Base-by-base conservation (phyloP, 1,140 invertebrate genomes). In the Hydropsyche tenuis region DNA sequence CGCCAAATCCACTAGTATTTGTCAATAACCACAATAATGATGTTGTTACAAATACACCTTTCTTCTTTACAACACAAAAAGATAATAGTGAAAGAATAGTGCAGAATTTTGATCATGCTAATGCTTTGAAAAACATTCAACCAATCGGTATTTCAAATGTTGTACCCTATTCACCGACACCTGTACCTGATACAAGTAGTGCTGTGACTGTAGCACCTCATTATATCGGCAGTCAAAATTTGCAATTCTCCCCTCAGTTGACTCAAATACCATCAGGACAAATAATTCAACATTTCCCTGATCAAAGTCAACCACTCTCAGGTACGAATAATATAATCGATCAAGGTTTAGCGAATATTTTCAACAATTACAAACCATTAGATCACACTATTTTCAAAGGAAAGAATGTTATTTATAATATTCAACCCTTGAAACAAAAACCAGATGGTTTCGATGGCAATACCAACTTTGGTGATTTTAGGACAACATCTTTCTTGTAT, bases 91-190 rank as follows among this genome's bases (percentile, higher is more conserved):
- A 45, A 18, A 73, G 73, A 68, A 43, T 73, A 23, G 18, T 77
- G 0, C 76, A 74, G 60, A 73, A 45, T 43, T 85, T 85, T 78
- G 85, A 86, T 76, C 84, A 86, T 75, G 83, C 82, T 46, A 86
- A 85, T 77, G 83, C 83, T 22, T 79, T 85, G 71, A 84, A 84
- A 79, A 84, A 83, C 79, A 84, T 85, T 66, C 81, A 85, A 43
- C 82, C 84, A 12, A 83, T 85, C 46, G 84, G 84, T 73, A 80
- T 83, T 9, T 81, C 83, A 43, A 85, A 84, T 77, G 81, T 83
- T 46, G 81, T 85, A 20, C 75, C 78, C 46, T 81, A 81, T 77
- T 60, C 56, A 60, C 80, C 82, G 25, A 66, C 79, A 12, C 78
- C 80, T 73, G 63, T 25, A 16, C 51, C 65, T 23, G 64, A 73